Base-by-base conservation (phyloP, 64 coral and sea anemone species). In the Stichodactyla mertensii region DNA sequence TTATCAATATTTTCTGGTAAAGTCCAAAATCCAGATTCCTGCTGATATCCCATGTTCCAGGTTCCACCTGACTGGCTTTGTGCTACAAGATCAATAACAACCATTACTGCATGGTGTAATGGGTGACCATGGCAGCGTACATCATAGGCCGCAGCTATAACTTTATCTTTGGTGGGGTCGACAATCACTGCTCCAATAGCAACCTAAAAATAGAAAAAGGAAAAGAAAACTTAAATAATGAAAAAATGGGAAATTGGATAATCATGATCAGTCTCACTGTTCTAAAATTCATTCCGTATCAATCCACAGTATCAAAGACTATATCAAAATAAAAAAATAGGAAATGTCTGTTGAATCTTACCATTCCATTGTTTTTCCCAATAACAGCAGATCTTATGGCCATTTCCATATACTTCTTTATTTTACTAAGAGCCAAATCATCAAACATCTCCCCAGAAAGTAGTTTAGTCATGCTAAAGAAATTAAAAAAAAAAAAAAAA, bases 91-190 rank as follows among this genome's bases (percentile, higher is more conserved):
- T 99, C 97, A 83, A 99, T 90, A 52, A 77, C 86, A 52, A 95
- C 90, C 97, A 99, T 99, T 59, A 89, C 77, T 16, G 97, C 91
- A 95, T 99, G 97, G 55, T 92, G 93, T 60, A 99, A 90, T 86
- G 93, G 97, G 83, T 99, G 90, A 27, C 90, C 90, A 52, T 83
- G 79, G 20, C 57, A 78, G 20, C 85, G 78, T 24, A 93, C 10
- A 27, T 99, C 97, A 71, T 95, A 88, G 55, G 88, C 91, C 55
- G 87, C 67, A 60, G 90, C 90, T 66, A 99, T 77, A 52, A 94
- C 82, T n/a, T 89, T 88, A 27, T 91, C 71, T 45, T 77, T 85
- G 23, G 62, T 51, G 86, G 97, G 90, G 53, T 99, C 77, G 1
- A 99, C 97, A 54, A 99, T 85, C 10, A 93, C 88, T 77, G 93